A percentile compares a stretch with the other conserved stretches of the same genome.
phyloP scores from a whole-genome alignment of 1,140 invertebrate species.

The Micrasema minimum region DNA sequence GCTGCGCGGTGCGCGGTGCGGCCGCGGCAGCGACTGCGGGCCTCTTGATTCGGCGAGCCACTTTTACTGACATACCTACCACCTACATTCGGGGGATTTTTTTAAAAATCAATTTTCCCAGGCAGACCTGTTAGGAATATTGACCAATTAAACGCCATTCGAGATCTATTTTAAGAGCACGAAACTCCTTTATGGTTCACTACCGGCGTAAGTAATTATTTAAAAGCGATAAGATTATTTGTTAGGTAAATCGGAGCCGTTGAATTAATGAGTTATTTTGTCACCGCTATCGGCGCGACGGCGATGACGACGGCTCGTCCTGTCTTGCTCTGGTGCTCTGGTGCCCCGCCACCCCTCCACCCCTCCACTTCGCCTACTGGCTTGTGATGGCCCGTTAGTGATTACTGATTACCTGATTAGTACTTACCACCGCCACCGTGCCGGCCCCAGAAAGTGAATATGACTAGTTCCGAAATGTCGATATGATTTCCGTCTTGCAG shows the following conservation, averaged over 20 bases:
- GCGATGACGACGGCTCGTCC: background rate
- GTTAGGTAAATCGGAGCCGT: background rate
- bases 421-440: too few species aligned
- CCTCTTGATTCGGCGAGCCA: too few species aligned
- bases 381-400: background rate
- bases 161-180: too few species aligned
- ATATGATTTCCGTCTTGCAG: slow-evolving; percentile 7
- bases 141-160: too few species aligned
- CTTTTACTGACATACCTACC: background rate
- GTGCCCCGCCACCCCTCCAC: background rate
- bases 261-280: slow-evolving; percentile 6
- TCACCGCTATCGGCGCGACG: too few species aligned
- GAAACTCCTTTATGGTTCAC: too few species aligned
- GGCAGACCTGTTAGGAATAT: too few species aligned
- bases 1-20: slow-evolving; percentile 39
- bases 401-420: slow-evolving; percentile 14
- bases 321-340: slow-evolving; percentile 5
- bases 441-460: background rate
- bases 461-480: background rate
- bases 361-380: slow-evolving; percentile 25
- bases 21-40: background rate
- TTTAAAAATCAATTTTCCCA: too few species aligned
- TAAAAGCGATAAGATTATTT: too few species aligned
- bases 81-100: background rate
- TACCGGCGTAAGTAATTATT: too few species aligned